Evolutionary conservation across 1,140 invertebrate genomes (phyloP).

Genomic region (Medauroidea extradentata): DNA sequence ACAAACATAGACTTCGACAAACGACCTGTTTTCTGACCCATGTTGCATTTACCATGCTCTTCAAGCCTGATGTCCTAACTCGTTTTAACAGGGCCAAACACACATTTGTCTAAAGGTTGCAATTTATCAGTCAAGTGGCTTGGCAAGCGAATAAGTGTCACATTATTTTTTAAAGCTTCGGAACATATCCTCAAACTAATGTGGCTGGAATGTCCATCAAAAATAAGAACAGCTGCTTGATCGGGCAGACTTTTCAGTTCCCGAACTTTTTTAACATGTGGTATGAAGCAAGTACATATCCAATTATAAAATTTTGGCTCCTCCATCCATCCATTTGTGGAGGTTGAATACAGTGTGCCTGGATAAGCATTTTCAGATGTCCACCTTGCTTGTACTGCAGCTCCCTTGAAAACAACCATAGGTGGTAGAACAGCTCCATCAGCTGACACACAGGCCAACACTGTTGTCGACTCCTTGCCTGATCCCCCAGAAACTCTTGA

Average conservation of each 20-base stretch:
- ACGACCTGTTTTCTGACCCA: conserved; percentile 1
- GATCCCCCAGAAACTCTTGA: conserved; percentile 28
- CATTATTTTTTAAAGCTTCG: conserved; percentile 26
- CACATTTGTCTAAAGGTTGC: conserved; percentile 19
- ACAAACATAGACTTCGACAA: neutral
- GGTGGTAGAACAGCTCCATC: conserved; percentile 29
- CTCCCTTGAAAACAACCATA: conserved; percentile 34
- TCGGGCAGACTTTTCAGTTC: neutral
- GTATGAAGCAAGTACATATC: conserved; percentile 18
- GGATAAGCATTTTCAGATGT: conserved; percentile 25
- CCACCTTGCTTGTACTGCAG: conserved; percentile 32
- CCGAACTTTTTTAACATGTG: neutral
- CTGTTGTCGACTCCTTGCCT: conserved; percentile 30
- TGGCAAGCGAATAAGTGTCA: conserved; percentile 30
- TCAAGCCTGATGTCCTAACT: conserved; percentile 3
- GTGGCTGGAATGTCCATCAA: conserved; percentile 32
- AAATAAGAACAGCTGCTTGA: conserved; percentile 17
- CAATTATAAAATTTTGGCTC: conserved; percentile 28
- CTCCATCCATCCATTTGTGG: conserved; percentile 37
- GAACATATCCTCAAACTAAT: conserved; percentile 22
- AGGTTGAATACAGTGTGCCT: conserved; percentile 31
- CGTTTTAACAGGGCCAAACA: conserved; percentile 9
- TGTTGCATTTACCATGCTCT: conserved; percentile 9
- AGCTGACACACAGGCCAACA: conserved; percentile 31
- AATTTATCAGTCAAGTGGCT: conserved; percentile 31